phyloP scores from a whole-genome alignment of 2,888 invertebrate species.

The Callimorpha dominula region DNA sequence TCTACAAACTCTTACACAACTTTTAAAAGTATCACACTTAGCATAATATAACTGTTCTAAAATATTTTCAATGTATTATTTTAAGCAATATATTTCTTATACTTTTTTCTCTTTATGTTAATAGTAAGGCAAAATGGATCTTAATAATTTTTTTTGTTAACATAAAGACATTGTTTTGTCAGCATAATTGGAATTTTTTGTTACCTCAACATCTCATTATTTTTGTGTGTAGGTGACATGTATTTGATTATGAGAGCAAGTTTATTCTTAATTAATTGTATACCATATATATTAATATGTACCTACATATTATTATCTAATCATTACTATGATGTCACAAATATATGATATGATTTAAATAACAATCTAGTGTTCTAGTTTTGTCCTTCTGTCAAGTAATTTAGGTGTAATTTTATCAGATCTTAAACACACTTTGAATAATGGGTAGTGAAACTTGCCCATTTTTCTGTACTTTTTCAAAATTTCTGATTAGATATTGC shows the following conservation, averaged over 20 bases:
- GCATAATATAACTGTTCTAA: background rate
- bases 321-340: background rate
- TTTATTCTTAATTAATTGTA: background rate
- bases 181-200: background rate
- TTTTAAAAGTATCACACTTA: constrained; percentile 9
- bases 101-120: background rate
- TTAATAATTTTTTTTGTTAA: background rate
- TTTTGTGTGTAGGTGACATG: background rate
- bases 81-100: background rate
- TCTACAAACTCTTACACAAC: constrained; percentile 17
- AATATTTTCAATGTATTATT: background rate
- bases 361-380: background rate
- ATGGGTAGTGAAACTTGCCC: too few species aligned
- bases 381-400: background rate
- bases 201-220: background rate
- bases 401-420: background rate
- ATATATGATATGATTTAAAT: background rate
- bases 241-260: background rate
- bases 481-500: background rate
- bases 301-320: background rate
- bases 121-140: background rate
- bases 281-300: background rate
- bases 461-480: background rate
- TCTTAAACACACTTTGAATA: background rate
- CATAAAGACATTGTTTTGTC: background rate